Conservation (phyloP, 2,888 invertebrate genomes). For the Icerya purchasi region DNA sequence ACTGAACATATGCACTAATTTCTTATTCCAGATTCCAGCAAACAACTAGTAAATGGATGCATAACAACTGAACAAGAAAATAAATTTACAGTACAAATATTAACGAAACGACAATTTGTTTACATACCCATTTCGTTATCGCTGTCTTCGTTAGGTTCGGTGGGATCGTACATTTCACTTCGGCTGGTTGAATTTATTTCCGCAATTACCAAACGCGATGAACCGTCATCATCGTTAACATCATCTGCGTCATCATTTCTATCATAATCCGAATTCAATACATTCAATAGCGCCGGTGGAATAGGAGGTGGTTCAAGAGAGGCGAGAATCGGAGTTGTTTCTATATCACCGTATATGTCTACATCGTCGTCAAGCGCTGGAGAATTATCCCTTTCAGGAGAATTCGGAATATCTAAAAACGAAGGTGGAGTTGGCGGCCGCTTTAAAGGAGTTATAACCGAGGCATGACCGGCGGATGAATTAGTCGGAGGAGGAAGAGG, state of each 20-base stretch:
- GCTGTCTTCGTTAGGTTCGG: conserved; percentile 30
- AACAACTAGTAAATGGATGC: too few relatives aligned
- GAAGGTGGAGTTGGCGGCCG: not conserved
- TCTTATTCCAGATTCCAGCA: too few relatives aligned
- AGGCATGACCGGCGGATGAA: not conserved
- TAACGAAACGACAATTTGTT: too few relatives aligned
- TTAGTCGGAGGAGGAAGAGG: too few relatives aligned
- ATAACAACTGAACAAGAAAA: too few relatives aligned
- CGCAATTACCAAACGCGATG: conserved; percentile 33
- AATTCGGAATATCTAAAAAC: not conserved
- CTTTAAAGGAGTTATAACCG: not conserved
- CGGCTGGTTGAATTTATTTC: conserved; percentile 22
- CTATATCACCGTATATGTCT: conserved; percentile 8
- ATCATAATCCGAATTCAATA: conserved; percentile 32
- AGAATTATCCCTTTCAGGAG: not conserved
- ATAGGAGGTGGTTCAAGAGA: conserved; percentile 27
- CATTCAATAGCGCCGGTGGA: conserved; percentile 25
- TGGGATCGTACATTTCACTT: conserved; percentile 30
- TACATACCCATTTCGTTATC: conserved; percentile 14
- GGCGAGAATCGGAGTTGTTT: conserved; percentile 15
- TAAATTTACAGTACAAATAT: too few relatives aligned
- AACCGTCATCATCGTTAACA: not conserved
- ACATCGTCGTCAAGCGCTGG: conserved; percentile 4
- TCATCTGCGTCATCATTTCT: conserved; percentile 28
- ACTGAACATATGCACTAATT: too few relatives aligned